Evolutionary conservation across 2,888 invertebrate species (phyloP).

Genomic region (Chymomyza procnemis): DNA sequence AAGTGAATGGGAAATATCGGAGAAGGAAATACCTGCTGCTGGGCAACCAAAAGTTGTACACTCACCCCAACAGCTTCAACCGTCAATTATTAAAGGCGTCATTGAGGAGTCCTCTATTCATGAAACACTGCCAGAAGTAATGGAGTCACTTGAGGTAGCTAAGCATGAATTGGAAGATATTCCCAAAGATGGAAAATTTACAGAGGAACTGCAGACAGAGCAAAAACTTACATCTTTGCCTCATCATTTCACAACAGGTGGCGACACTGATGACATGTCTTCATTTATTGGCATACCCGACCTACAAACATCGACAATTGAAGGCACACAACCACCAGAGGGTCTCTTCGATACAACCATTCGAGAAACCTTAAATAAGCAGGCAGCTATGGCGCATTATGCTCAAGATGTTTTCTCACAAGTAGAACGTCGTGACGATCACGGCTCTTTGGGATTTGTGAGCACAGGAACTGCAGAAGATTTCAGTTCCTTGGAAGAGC

Average conservation of each 20-base stretch:
- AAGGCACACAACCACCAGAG: conserved; percentile 50
- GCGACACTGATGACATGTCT: conserved; percentile 62
- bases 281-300: conserved; percentile 75
- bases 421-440: conserved; percentile 54
- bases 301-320: conserved; percentile 47
- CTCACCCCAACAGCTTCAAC: conserved; percentile 58
- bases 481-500: conserved; percentile 67
- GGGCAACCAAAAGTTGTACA: conserved; percentile 69
- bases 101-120: conserved; percentile 80
- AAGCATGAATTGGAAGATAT: conserved; percentile 84
- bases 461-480: conserved; percentile 73
- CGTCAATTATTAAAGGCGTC: conserved; percentile 63
- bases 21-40: conserved; percentile 70
- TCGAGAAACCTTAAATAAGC: conserved; percentile 61
- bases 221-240: conserved; percentile 84
- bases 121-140: conserved; percentile 85
- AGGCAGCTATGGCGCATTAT: conserved; percentile 65
- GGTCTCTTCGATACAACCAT: conserved; percentile 52
- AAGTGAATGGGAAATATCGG: conserved; percentile 77
- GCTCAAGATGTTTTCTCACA: conserved; percentile 49
- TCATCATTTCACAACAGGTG: conserved; percentile 51
- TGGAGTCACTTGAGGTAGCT: conserved; percentile 85
- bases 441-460: conserved; percentile 69
- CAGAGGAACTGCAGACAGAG: conserved; percentile 86
- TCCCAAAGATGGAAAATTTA: conserved; percentile 82